phyloP scores from a whole-genome alignment of 2,113 vertebrate genomes.

The Agapornis roseicollis region DNA sequence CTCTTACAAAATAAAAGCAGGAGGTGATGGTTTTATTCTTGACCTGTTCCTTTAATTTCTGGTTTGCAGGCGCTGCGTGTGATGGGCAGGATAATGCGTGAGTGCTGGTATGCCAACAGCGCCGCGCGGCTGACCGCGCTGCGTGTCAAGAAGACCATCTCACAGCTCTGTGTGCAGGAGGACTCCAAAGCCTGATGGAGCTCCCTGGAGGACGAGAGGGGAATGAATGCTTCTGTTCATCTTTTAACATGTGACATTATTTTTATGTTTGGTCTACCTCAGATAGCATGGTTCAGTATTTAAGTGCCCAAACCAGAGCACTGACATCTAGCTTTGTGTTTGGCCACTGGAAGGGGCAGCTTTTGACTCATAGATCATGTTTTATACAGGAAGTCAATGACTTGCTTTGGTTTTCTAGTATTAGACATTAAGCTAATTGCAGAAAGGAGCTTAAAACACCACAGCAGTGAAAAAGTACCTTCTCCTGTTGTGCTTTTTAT shows the following conservation, averaged over 20 bases:
- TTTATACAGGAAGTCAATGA: not conserved
- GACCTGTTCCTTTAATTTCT: not conserved
- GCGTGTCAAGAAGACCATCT: constrained; percentile 93
- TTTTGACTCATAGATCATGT: not conserved
- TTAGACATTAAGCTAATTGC: not conserved
- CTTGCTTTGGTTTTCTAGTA: not conserved
- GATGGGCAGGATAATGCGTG: constrained; percentile 93
- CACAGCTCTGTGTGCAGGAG: constrained; percentile 83
- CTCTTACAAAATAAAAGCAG: rapidly evolving
- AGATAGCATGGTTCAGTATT: constrained; percentile 14
- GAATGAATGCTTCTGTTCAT: not conserved
- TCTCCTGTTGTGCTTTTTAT: not conserved
- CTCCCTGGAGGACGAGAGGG: not conserved
- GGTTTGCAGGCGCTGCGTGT: constrained; percentile 84
- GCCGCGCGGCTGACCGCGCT: constrained; percentile 92
- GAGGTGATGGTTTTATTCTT: not conserved
- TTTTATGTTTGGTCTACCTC: constrained; percentile 74
- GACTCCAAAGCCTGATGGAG: constrained; percentile 73
- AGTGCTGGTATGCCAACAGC: constrained; percentile 90
- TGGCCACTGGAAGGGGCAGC: not conserved
- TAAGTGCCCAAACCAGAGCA: not conserved
- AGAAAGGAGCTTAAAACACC: not conserved
- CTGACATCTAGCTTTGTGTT: not conserved
- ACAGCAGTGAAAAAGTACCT: not conserved
- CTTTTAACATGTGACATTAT: not conserved